Evolutionary conservation across 2,113 vertebrate species (phyloP).

Genomic region (Chiloscyllium plagiosum): DNA sequence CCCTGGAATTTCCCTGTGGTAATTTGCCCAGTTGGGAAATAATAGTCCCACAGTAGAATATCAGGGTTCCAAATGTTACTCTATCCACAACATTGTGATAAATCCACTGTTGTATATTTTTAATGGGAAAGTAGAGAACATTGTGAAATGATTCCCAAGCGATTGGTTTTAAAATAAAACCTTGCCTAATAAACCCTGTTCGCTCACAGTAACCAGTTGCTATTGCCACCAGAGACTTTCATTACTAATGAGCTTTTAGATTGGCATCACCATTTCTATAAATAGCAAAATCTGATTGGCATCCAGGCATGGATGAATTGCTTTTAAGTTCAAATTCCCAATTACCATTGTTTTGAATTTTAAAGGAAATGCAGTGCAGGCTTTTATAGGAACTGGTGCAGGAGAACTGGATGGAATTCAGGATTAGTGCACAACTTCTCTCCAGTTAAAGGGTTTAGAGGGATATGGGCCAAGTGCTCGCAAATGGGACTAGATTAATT

Average conservation of each 20-base stretch:
- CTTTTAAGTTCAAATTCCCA: not conserved
- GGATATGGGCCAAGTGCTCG: too few relatives aligned
- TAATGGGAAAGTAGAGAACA: not conserved
- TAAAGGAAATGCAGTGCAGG: not conserved
- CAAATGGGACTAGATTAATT: too few relatives aligned
- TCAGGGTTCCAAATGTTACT: not conserved
- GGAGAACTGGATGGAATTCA: not conserved
- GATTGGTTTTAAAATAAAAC: not conserved
- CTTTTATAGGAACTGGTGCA: not conserved
- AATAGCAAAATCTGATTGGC: constrained; percentile 9
- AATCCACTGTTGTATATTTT: not conserved
- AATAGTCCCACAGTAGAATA: not conserved
- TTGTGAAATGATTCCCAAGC: not conserved
- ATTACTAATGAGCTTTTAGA: not conserved
- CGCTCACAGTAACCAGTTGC: not conserved
- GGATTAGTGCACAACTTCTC: not conserved
- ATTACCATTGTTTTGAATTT: not conserved
- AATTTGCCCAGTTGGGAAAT: not conserved
- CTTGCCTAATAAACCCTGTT: not conserved
- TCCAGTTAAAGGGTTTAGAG: not conserved
- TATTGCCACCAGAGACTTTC: not conserved
- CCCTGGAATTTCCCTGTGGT: not conserved
- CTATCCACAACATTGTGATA: not conserved
- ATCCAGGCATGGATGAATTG: not conserved
- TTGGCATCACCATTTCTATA: not conserved